Base-by-base conservation (phyloP, 2,113 vertebrate species). In the Nerophis lumbriciformis region DNA sequence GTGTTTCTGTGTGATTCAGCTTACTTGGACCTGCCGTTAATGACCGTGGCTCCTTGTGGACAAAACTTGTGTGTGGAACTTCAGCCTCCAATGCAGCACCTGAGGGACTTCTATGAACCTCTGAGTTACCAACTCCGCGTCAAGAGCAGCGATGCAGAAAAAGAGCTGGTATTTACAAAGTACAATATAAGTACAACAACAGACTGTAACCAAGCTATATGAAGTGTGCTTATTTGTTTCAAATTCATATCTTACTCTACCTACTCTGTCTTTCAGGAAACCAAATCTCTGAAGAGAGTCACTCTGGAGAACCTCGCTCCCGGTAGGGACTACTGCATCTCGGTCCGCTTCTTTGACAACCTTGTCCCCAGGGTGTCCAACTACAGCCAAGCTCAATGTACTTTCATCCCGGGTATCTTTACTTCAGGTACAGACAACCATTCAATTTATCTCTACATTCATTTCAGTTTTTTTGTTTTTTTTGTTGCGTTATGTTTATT, bases 291-390 rank as follows among this genome's bases (percentile, higher is more conserved):
- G 51, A 2, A 3, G 1, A 4, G 3, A 8, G 1, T 4, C 13
- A 4, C 21, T 48, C 1, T 82, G 36, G 4, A 37, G 15, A 0
- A 59, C 15, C 48, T 82, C 63, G 47, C 8, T 5, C 63, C 66
- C 0, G 66, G 77, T 21, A 65, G 39, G 44, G 0, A 6, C 12
- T 83, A 81, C 72, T 87, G 85, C 8, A 55, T 84, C 21, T 77
- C 80, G 0, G 55, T 87, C 38, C 28, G 66, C 35, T 60, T 85
- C 36, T 3, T 0, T 0, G 59, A 64, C 10, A 0, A 0, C 0
- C 0, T 1, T 0, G 10, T 7, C 1, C 0, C 0, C 0, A 55
- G 55, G 4, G 0, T 8, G 5, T 80, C 71, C 44, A 37, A 55
- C 68, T 82, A 71, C 66, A 75, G 80, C 65, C 53, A 6, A 0